A percentile compares a stretch with the other conserved stretches of the same genome.
These are phyloP conservation scores for Mus spretus DNA, from an alignment of 2,797 vertebrate species.

Conservation along the genomic window DNA sequence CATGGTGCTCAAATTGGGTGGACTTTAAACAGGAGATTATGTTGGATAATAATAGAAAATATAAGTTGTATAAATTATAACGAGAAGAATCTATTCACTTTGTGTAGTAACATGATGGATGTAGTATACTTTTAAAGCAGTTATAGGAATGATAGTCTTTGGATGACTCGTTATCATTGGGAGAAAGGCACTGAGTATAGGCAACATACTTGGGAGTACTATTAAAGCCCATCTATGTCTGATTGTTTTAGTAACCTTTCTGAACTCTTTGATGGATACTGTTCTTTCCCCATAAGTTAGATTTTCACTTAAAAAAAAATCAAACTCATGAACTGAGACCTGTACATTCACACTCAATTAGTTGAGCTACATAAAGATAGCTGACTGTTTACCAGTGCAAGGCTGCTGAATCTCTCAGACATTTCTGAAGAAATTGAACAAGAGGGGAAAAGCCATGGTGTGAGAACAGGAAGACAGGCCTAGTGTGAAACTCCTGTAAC, in stretches of 20 bases:
- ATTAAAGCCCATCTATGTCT: not conserved
- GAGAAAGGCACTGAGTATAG: not conserved
- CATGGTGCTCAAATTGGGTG: not conserved
- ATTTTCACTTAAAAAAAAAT: slow-evolving; percentile 30
- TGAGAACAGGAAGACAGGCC: not conserved
- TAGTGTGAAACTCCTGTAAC: not conserved
- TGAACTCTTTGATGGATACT: not conserved
- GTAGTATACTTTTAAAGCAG: slow-evolving; percentile 35
- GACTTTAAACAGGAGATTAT: not conserved
- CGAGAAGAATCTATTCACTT: slow-evolving; percentile 4
- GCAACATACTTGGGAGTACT: not conserved
- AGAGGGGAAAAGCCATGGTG: not conserved
- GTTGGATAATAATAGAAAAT: slow-evolving; percentile 38
- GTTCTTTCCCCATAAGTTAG: not conserved
- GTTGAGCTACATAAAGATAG: slow-evolving; percentile 31
- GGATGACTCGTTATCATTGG: not conserved
- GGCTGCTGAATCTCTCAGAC: not conserved
- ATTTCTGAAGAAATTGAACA: slow-evolving; percentile 62
- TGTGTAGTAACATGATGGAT: not conserved
- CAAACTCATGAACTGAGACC: slow-evolving; percentile 45
- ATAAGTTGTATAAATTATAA: not conserved
- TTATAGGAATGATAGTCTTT: not conserved
- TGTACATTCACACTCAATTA: slow-evolving; percentile 7
- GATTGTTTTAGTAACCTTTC: not conserved
- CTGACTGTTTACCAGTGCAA: not conserved